Percentiles rank a stretch among this genome's conserved stretches.
phyloP scores from a whole-genome alignment of 2,888 invertebrate species.

The Lacanobia wlatinum region DNA sequence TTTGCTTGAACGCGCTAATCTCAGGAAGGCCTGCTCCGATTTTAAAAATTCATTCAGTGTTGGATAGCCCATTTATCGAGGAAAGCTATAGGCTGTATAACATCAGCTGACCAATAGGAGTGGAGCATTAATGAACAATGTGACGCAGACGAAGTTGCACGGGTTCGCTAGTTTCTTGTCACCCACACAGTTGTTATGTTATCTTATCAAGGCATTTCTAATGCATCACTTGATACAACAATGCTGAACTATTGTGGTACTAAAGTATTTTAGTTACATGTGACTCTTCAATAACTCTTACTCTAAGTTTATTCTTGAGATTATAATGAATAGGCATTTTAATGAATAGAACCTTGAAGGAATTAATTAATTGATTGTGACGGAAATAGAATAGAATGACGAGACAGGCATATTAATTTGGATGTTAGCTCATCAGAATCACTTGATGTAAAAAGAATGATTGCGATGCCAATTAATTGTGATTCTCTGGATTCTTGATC shows the following conservation, averaged over 20 bases:
- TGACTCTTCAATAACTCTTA: neutral
- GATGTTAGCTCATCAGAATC: neutral
- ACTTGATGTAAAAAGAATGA: too few species aligned
- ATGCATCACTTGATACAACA: conserved; percentile 31
- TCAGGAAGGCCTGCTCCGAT: too few species aligned
- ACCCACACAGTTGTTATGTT: neutral
- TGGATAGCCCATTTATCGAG: too few species aligned
- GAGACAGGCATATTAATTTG: neutral
- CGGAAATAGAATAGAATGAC: neutral
- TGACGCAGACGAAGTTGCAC: too few species aligned
- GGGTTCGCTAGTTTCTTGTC: too few species aligned
- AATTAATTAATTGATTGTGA: neutral
- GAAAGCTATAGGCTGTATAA: too few species aligned
- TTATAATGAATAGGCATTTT: neutral
- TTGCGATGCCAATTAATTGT: too few species aligned
- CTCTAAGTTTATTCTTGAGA: neutral
- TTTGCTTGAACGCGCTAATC: too few species aligned
- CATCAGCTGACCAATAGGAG: too few species aligned
- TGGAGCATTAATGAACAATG: too few species aligned
- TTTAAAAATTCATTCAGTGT: too few species aligned
- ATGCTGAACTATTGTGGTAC: conserved; percentile 1
- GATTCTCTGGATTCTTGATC: too few species aligned
- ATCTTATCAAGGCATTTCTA: conserved; percentile 33
- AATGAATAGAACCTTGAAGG: neutral
- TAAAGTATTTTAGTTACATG: neutral